Conservation (phyloP, 2,797 vertebrate species). For the Microctenopoma steveboyesi region DNA sequence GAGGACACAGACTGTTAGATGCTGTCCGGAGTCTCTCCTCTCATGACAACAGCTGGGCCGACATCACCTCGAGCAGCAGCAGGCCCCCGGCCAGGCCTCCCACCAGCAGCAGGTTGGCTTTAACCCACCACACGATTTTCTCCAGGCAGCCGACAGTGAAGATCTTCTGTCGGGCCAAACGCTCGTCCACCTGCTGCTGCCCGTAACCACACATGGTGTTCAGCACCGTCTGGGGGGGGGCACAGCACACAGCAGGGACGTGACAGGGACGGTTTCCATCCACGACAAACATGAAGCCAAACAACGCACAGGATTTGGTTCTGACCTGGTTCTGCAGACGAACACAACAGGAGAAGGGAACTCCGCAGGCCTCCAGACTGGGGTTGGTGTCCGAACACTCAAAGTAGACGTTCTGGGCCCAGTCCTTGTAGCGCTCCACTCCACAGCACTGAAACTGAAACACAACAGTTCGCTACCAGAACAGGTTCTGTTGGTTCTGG, state of each 20-base stretch:
- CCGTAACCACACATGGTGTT: slow-evolving; percentile 91
- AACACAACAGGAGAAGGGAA: slow-evolving; percentile 88
- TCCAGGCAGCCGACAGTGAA: slow-evolving; percentile 82
- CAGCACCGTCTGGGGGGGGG: slow-evolving; percentile 75
- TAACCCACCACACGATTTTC: slow-evolving; percentile 81
- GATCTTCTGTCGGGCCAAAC: slow-evolving; percentile 49
- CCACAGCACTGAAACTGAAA: slow-evolving; percentile 88
- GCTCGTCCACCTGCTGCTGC: slow-evolving; percentile 67
- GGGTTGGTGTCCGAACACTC: slow-evolving; percentile 83
- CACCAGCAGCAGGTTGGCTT: slow-evolving; percentile 81
- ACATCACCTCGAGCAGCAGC: slow-evolving; percentile 83
- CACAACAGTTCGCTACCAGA: neutral
- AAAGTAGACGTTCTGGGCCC: slow-evolving; percentile 87
- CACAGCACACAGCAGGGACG: neutral
- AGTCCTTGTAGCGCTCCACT: slow-evolving; percentile 80
- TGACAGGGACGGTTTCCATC: neutral
- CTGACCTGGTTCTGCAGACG: slow-evolving; percentile 77
- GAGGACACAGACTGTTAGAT: neutral
- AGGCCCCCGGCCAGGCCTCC: slow-evolving; percentile 78
- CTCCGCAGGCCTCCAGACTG: slow-evolving; percentile 86
- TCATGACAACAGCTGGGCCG: no score
- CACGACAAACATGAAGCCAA: no score
- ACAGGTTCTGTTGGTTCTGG: no score
- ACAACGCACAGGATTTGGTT: neutral
- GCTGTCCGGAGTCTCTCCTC: no score